Evolutionary conservation across 2,113 vertebrate species (phyloP).

Genomic region (Xenus cinereus): DNA sequence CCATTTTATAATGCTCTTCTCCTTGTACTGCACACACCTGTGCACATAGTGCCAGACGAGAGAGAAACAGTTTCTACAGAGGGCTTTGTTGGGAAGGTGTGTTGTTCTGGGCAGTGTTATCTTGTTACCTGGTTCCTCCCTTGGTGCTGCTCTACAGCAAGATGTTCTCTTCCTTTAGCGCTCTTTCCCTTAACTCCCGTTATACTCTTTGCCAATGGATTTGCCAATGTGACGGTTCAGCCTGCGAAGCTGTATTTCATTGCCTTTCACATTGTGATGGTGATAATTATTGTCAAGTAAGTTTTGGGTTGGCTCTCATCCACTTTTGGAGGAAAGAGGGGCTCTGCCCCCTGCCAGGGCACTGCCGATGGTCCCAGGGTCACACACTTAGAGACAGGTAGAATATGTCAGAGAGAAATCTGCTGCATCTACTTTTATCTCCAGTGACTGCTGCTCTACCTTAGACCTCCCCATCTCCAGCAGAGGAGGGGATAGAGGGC

Average conservation of each 20-base stretch:
- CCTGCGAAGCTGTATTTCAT: constrained; percentile 87
- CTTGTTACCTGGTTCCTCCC: neutral
- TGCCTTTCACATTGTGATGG: constrained; percentile 88
- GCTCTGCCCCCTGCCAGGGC: neutral
- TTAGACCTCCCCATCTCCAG: neutral
- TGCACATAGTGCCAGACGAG: neutral
- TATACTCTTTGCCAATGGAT: constrained; percentile 85
- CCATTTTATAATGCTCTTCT: neutral
- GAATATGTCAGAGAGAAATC: neutral
- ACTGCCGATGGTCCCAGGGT: neutral
- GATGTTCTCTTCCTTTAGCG: neutral
- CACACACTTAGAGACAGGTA: neutral
- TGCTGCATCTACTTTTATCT: neutral
- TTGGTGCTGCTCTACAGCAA: neutral
- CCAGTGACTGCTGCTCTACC: neutral
- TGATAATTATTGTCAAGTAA: constrained; percentile 94
- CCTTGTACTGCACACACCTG: fast-evolving
- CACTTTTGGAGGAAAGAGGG: fast-evolving
- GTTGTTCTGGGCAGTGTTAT: too few species aligned
- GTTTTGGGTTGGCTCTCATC: neutral
- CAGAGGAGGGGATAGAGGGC: neutral
- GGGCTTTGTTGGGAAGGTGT: neutral
- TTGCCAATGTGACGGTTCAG: constrained; percentile 80
- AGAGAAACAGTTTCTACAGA: neutral
- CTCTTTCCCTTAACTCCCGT: constrained; percentile 72